These are phyloP conservation scores for Bibio marci DNA, from an alignment of 2,888 invertebrate species.

Conservation along the genomic window DNA sequence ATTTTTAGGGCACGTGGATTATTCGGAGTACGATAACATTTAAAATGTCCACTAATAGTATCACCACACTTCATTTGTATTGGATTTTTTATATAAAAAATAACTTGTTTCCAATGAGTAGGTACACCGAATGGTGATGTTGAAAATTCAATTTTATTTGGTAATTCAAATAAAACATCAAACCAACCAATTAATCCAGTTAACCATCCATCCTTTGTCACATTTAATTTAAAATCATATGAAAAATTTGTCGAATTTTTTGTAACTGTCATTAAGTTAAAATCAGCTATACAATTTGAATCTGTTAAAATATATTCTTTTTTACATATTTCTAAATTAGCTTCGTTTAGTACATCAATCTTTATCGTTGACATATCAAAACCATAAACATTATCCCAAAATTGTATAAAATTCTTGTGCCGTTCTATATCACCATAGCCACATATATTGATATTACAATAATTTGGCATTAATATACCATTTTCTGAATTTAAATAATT, in stretches of 20 bases:
- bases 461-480: slow-evolving; percentile 67
- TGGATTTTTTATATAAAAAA: slow-evolving; percentile 61
- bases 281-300: slow-evolving; percentile 43
- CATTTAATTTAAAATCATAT: slow-evolving; percentile 47
- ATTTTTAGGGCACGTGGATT: slow-evolving; percentile 60
- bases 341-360: slow-evolving; percentile 63
- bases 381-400: slow-evolving; percentile 89
- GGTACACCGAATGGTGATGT: slow-evolving; percentile 46
- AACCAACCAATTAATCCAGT: slow-evolving; percentile 83
- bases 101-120: slow-evolving; percentile 74
- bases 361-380: slow-evolving; percentile 88
- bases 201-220: slow-evolving; percentile 45
- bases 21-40: slow-evolving; percentile 52
- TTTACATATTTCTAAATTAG: slow-evolving; percentile 44
- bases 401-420: slow-evolving; percentile 55
- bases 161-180: slow-evolving; percentile 66
- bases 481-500: slow-evolving; percentile 55
- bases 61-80: slow-evolving; percentile 51
- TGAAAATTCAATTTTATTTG: slow-evolving; percentile 40
- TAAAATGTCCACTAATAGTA: slow-evolving; percentile 44
- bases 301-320: slow-evolving; percentile 46
- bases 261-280: slow-evolving; percentile 61
- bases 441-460: slow-evolving; percentile 63
- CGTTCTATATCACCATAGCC: slow-evolving; percentile 62
- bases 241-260: slow-evolving; percentile 54